Evolutionary conservation across 2,113 vertebrate genomes (phyloP).

Genomic region (Ahaetulla prasina): DNA sequence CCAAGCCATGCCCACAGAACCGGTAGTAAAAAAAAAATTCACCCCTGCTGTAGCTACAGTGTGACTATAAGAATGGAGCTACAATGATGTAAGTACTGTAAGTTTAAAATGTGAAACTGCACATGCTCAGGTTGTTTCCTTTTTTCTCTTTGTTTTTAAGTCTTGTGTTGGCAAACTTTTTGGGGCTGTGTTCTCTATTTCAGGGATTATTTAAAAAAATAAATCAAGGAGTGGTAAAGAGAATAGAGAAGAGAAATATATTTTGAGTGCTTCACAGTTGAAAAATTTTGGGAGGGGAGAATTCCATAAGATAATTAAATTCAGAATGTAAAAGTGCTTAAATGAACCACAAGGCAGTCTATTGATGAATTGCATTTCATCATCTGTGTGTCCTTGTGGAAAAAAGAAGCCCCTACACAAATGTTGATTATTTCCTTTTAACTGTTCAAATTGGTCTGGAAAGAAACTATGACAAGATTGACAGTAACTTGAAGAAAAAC

Average conservation of each 20-base stretch:
- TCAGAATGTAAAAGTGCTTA: background rate
- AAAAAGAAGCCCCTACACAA: constrained; percentile 45
- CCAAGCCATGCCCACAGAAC: too few species aligned
- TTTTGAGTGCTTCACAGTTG: background rate
- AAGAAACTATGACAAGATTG: constrained; percentile 56
- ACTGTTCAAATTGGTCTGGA: constrained; percentile 60
- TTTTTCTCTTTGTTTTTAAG: background rate
- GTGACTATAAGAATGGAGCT: background rate
- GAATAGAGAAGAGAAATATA: background rate
- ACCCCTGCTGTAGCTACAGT: background rate
- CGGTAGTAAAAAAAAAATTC: too few species aligned
- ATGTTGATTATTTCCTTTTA: constrained; percentile 64
- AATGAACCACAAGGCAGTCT: background rate
- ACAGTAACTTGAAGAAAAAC: constrained; percentile 64
- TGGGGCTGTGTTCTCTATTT: background rate
- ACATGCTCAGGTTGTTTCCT: background rate
- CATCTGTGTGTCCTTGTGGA: constrained; percentile 5
- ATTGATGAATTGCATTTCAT: background rate
- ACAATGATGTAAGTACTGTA: background rate
- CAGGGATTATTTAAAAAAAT: background rate
- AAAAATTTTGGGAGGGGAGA: background rate
- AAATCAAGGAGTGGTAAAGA: background rate
- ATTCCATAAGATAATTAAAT: background rate
- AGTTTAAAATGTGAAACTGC: background rate
- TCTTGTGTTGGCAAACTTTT: background rate